Conservation (phyloP, 2,113 vertebrate species). For the Balaenoptera acutorostrata region DNA sequence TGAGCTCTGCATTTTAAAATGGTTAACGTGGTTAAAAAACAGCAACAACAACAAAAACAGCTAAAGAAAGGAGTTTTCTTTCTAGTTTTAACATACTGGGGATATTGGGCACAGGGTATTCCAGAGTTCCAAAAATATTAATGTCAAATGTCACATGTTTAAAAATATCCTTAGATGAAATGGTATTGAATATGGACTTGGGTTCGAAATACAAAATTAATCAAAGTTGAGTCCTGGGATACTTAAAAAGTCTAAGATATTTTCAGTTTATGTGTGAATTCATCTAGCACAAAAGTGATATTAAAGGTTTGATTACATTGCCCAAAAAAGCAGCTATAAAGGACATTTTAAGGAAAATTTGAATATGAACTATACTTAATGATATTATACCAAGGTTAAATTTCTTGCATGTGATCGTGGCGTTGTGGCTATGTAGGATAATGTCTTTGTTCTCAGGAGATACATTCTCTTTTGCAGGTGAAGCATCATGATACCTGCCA, state of each 20-base stretch:
- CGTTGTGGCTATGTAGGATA: neutral
- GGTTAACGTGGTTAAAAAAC: neutral
- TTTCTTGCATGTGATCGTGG: neutral
- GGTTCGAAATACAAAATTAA: neutral
- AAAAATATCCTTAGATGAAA: constrained; percentile 4
- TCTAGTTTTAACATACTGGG: neutral
- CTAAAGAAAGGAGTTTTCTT: neutral
- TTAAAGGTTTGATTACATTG: neutral
- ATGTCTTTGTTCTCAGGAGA: neutral
- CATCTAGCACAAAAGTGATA: neutral
- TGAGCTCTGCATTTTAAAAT: neutral
- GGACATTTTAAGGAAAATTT: neutral
- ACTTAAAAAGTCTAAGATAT: neutral
- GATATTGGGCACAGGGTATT: neutral
- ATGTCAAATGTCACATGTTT: neutral
- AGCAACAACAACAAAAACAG: neutral
- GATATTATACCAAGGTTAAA: neutral
- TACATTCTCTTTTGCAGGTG: neutral
- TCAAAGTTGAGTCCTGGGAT: neutral
- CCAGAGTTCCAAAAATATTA: neutral
- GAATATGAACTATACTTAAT: neutral
- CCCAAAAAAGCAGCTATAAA: neutral
- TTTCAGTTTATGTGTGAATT: neutral
- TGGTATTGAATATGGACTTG: neutral
- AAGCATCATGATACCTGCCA: neutral